Percentiles rank a stretch among this genome's conserved stretches.
phyloP scores from a whole-genome alignment of 2,797 vertebrate species.

The Tympanoctomys barrerae region DNA sequence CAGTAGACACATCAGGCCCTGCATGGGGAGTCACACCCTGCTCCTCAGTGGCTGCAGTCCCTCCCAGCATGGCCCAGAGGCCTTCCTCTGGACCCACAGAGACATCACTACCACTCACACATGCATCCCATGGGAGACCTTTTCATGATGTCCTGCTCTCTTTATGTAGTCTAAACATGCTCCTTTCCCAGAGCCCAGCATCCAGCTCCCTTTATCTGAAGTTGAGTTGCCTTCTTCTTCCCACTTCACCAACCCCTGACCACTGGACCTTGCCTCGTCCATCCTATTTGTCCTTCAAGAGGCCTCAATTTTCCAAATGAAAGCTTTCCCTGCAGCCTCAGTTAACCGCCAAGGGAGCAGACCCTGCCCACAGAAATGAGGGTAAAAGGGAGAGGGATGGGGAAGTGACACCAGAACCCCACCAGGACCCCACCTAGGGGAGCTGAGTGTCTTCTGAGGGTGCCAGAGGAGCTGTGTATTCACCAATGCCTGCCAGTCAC shows the following conservation, averaged over 20 bases:
- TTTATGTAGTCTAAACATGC: background rate
- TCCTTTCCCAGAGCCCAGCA: background rate
- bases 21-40: too few species aligned
- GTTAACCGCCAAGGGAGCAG: background rate
- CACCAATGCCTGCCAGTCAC: background rate
- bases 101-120: too few species aligned
- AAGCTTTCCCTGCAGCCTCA: background rate
- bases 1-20: background rate
- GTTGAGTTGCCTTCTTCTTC: background rate
- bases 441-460: background rate
- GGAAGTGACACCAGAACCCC: too few species aligned
- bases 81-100: background rate
- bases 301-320: background rate
- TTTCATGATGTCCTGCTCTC: background rate
- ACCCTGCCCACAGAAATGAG: background rate
- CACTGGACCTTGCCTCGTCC: background rate
- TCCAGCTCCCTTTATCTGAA: background rate
- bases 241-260: too few species aligned
- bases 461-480: background rate
- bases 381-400: too few species aligned
- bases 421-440: background rate
- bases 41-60: background rate
- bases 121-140: background rate
- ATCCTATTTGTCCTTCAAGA: background rate
- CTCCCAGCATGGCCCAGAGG: background rate